Evolutionary conservation across 2,113 vertebrate genomes (phyloP).

Genomic region (Pelecanus crispus): DNA sequence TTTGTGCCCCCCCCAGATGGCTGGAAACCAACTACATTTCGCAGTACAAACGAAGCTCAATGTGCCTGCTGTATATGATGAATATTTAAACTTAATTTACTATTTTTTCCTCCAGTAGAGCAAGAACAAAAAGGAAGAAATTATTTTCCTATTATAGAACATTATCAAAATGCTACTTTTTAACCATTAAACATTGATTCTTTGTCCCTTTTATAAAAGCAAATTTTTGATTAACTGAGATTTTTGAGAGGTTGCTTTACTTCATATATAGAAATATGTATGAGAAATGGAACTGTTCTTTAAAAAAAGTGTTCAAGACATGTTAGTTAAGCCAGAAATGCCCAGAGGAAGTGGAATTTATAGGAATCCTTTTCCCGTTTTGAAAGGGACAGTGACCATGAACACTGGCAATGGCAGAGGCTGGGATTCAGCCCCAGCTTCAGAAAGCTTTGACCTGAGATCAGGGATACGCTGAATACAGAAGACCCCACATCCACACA

Average conservation of each 20-base stretch:
- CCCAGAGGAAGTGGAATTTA: not conserved
- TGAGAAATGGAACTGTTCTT: not conserved
- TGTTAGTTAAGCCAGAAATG: not conserved
- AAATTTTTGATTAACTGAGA: not conserved
- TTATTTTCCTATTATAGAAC: not conserved
- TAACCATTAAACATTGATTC: not conserved
- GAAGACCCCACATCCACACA: not conserved
- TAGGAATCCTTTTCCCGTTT: not conserved
- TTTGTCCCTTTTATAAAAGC: not conserved
- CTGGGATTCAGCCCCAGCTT: not conserved
- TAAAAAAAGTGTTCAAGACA: not conserved
- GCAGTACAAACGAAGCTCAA: not conserved
- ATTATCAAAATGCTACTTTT: not conserved
- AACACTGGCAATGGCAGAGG: not conserved
- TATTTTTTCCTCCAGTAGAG: not conserved
- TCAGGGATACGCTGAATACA: not conserved
- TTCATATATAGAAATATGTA: not conserved
- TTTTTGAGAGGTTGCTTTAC: not conserved
- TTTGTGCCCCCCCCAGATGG: not conserved
- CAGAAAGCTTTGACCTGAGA: not conserved
- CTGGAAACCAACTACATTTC: not conserved
- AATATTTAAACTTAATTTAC: not conserved
- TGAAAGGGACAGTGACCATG: not conserved
- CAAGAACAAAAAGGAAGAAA: not conserved
- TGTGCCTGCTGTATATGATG: not conserved